phyloP scores from a whole-genome alignment of 2,888 invertebrate species.

The Operophtera brumata region DNA sequence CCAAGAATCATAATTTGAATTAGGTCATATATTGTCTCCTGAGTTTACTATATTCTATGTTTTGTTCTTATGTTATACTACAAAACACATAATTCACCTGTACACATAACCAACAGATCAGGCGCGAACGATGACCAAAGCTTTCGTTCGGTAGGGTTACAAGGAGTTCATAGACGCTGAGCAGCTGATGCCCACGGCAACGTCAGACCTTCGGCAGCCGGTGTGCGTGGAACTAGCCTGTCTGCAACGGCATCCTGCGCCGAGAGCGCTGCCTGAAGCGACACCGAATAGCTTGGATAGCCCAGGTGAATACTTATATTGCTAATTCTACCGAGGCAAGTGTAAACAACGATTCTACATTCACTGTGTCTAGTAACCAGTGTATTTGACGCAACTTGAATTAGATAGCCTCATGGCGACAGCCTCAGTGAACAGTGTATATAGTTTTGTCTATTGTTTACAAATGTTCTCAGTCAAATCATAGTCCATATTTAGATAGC shows the following conservation, averaged over 20 bases:
- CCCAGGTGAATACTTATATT: conserved; percentile 58
- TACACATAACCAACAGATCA: conserved; percentile 25
- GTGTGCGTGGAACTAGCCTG: conserved; percentile 90
- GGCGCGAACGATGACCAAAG: conserved; percentile 24
- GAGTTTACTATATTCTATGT: neutral
- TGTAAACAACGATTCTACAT: conserved; percentile 31
- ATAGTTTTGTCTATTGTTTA: conserved; percentile 34
- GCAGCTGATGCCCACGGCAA: conserved; percentile 91
- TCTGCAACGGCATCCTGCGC: conserved; percentile 80
- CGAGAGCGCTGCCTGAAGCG: conserved; percentile 73
- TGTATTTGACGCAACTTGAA: neutral
- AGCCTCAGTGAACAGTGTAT: neutral
- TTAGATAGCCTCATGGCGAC: too few relatives aligned
- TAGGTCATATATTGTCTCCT: too few relatives aligned
- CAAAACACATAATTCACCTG: conserved; percentile 5
- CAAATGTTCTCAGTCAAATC: conserved; percentile 26
- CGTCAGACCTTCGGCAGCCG: conserved; percentile 91
- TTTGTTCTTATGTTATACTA: neutral
- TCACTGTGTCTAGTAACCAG: neutral
- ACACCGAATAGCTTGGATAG: conserved; percentile 77
- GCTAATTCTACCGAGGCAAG: conserved; percentile 20
- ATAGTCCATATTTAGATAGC: neutral
- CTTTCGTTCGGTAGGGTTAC: conserved; percentile 84
- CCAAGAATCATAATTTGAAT: too few relatives aligned
- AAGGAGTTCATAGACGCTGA: conserved; percentile 95